Evolutionary conservation across 2,113 vertebrate species (phyloP).

Genomic region (Poeciliopsis retropinna): DNA sequence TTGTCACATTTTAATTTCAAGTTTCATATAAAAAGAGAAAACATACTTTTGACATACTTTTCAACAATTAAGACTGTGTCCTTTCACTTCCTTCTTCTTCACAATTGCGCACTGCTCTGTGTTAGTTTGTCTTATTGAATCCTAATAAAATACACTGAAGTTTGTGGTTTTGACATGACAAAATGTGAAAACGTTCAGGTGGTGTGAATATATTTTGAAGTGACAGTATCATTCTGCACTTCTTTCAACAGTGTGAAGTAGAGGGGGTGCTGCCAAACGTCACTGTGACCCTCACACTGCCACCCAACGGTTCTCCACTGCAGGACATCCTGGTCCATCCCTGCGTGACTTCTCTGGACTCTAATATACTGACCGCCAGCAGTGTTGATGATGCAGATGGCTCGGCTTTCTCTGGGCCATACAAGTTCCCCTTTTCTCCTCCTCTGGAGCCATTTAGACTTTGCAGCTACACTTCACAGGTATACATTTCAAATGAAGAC

Average conservation of each 20-base stretch:
- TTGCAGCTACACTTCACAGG: conserved; percentile 94
- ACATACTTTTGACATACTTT: neutral
- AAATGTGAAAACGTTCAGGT: neutral
- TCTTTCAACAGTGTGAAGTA: conserved; percentile 86
- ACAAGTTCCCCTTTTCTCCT: conserved; percentile 93
- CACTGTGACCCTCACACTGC: conserved; percentile 88
- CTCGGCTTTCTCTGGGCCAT: conserved; percentile 89
- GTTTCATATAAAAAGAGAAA: neutral
- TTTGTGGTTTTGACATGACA: neutral
- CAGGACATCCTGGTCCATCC: conserved; percentile 92
- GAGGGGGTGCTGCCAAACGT: conserved; percentile 90
- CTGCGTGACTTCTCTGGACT: conserved; percentile 90
- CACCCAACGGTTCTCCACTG: conserved; percentile 89
- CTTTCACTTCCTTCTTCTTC: neutral
- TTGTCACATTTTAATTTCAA: neutral
- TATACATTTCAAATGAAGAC: conserved; percentile 35
- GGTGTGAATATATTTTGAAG: too few relatives aligned
- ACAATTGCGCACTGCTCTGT: neutral
- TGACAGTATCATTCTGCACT: neutral
- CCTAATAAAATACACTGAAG: neutral
- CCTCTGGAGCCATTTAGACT: conserved; percentile 90
- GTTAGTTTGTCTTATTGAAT: neutral
- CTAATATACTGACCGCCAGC: conserved; percentile 86
- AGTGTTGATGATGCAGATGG: conserved; percentile 85
- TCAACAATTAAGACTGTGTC: neutral